phyloP scores from a whole-genome alignment of 1,140 invertebrate genomes.

The Trichonephila clavata region DNA sequence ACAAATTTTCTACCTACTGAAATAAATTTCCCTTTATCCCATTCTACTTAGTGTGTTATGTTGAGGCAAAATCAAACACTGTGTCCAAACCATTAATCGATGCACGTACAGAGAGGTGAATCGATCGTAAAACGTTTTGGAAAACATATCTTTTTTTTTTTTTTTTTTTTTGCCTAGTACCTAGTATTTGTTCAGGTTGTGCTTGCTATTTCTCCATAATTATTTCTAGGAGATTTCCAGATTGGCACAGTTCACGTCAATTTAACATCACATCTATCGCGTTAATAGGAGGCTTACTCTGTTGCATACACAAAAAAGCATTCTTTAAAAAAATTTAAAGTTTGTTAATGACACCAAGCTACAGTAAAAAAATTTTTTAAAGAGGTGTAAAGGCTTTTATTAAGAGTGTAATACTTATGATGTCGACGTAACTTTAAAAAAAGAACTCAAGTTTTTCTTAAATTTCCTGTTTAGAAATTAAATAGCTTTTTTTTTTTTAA shows the following conservation, averaged over 20 bases:
- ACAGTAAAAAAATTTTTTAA: not conserved
- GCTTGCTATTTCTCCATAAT: not conserved
- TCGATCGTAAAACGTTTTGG: not conserved
- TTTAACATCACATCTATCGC: not conserved
- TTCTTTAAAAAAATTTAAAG: no score
- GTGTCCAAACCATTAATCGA: slow-evolving; percentile 11
- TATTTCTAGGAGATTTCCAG: not conserved
- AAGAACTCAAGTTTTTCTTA: no score
- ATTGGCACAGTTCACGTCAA: not conserved
- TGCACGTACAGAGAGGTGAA: not conserved
- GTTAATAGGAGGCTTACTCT: not conserved
- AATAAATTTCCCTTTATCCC: no score
- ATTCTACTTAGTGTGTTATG: no score
- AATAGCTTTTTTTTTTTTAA: no score
- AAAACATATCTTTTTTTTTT: not conserved
- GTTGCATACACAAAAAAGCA: not conserved
- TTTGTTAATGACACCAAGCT: not conserved
- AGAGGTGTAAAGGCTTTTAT: no score
- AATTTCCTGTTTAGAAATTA: no score
- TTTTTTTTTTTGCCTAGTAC: not conserved
- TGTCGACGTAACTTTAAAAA: no score
- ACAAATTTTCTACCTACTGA: no score
- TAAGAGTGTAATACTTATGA: no score
- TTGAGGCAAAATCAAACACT: not conserved
- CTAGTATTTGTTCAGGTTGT: not conserved